Evolutionary conservation across 2,797 vertebrate genomes (phyloP).

Genomic region (Acipenser transmontanus): DNA sequence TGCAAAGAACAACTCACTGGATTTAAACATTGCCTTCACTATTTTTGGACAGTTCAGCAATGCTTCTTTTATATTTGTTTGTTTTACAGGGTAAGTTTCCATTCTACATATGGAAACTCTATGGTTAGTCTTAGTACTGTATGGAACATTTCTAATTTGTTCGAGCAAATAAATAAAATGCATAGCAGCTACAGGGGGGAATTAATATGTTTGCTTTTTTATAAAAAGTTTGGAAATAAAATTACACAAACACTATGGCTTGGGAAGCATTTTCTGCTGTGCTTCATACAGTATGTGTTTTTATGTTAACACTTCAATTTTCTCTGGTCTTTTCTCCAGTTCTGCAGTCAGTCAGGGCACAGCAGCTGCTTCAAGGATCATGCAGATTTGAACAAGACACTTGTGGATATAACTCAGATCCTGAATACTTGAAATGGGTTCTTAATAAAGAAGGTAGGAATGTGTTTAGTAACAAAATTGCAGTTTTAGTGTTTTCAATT

Average conservation of each 20-base stretch:
- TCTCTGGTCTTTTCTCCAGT: conserved; percentile 38
- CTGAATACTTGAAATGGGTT: conserved; percentile 59
- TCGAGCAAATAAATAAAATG: no score
- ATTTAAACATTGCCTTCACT: neutral
- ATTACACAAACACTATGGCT: no score
- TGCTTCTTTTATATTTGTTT: conserved; percentile 42
- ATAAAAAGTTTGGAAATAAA: no score
- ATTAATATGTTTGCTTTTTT: no score
- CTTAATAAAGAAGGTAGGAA: conserved; percentile 79
- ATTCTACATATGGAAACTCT: neutral
- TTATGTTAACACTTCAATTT: neutral
- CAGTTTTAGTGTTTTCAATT: no score
- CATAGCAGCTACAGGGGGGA: no score
- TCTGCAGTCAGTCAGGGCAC: conserved; percentile 44
- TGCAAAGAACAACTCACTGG: neutral
- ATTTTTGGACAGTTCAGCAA: conserved; percentile 21
- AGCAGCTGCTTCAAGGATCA: conserved; percentile 60
- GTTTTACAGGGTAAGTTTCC: conserved; percentile 46
- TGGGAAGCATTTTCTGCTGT: no score
- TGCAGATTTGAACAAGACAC: conserved; percentile 75
- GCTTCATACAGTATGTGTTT: neutral
- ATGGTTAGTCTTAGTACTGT: no score
- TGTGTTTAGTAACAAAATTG: neutral
- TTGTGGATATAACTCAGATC: conserved; percentile 72
- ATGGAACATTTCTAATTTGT: no score